Conservation (phyloP, 2,797 vertebrate genomes). For the Alouatta caraya region DNA sequence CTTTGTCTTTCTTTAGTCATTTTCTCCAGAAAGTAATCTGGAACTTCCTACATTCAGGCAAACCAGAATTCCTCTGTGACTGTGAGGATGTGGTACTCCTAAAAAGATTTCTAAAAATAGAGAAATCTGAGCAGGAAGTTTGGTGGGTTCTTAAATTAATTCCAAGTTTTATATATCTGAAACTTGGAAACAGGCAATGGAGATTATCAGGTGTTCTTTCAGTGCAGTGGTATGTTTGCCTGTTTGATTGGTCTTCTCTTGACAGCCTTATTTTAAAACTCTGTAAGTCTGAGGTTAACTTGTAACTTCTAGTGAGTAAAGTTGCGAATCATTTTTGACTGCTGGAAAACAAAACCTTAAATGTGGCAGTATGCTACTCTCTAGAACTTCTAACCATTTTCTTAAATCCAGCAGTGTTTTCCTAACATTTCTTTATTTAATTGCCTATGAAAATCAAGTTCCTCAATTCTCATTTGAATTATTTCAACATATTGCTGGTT, state of each 20-base stretch:
- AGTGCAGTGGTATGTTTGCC: background rate
- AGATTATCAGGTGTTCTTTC: background rate
- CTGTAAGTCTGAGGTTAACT: background rate
- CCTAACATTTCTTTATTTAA: slow-evolving; percentile 7
- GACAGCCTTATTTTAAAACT: background rate
- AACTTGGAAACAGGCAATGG: background rate
- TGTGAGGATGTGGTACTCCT: background rate
- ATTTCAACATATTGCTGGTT: background rate
- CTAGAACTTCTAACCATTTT: background rate
- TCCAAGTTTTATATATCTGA: background rate
- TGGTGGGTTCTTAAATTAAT: background rate
- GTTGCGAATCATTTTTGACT: background rate
- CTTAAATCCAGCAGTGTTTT: background rate
- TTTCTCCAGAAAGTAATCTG: background rate
- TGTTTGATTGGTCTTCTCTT: background rate
- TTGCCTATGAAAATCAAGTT: background rate
- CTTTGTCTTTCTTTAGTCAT: background rate
- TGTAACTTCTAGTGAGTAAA: background rate
- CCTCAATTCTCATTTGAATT: slow-evolving; percentile 28
- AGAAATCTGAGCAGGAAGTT: background rate
- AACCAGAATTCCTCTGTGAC: background rate
- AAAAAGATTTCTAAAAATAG: slow-evolving; percentile 6
- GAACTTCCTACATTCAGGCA: background rate
- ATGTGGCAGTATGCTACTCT: background rate
- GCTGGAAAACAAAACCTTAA: background rate